Base-by-base conservation (phyloP, 2,113 vertebrate genomes). In the Callocephalon fimbriatum region DNA sequence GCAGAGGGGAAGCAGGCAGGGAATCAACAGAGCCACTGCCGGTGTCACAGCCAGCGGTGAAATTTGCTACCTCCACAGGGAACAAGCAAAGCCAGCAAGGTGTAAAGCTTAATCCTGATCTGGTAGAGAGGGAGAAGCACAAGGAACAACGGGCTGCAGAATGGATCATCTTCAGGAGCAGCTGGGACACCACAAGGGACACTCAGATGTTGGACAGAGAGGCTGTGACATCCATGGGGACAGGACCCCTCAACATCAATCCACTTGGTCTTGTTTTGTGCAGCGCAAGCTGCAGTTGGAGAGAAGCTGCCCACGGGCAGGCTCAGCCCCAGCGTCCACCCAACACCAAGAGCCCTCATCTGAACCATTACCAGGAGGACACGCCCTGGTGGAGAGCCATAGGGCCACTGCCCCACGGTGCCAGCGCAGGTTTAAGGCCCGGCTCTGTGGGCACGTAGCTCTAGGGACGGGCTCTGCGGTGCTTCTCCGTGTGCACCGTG, bases 311-410 rank as follows among this genome's bases (percentile, higher is more conserved):
- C 37, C 27, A 31, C 4, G 6, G 21, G 47, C 53, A 67, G 59
- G 21, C 3, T 21, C 5, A 10, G 0, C 4, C 23, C 22, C 1
- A 5, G 29, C 4, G 35, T 7, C 40, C 50, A 22, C 23, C 59
- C 45, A 4, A 35, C 19, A 71, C 31, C 38, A 23, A 11, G 4
- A 2, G 31, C 32, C 21, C 14, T 29, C 67, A 7, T 16, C 4
- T 6, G 25, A 44, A 6, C 37, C 15, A 1, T 35, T 20, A 9
- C 20, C 4, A 5, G 6, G 11, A 51, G 61, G 53, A 35, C 3
- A 0, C 8, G 9, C 35, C 66, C 48, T 7, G 4, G 29, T 21
- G 7, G 29, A 2, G 17, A 3, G 7, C 35, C 35, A 8, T 0
- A 5, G 11, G 16, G 4, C 32, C 59, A 26, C 10, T 9, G 40